A percentile compares a stretch with the other conserved stretches of the same genome.
Conservation (phyloP, 2,888 invertebrate genomes). For the Leucozona laternaria region DNA sequence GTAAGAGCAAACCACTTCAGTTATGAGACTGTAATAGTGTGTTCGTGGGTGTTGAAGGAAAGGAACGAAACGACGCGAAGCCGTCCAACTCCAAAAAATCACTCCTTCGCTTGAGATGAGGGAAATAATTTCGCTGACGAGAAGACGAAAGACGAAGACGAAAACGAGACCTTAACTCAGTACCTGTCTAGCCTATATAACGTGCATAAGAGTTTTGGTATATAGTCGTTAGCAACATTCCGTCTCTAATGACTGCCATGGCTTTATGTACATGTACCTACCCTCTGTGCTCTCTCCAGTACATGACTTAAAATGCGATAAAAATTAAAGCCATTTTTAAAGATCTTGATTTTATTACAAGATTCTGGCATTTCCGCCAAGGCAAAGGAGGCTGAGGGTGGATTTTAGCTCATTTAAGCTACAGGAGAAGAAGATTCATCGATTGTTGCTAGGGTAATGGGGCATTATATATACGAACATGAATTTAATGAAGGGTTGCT, state of each 20-base stretch:
- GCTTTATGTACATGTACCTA: neutral
- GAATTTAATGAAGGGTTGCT: conserved; percentile 55
- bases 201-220: conserved; percentile 67
- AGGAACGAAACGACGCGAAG: conserved; percentile 66
- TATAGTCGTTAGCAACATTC: conserved; percentile 42
- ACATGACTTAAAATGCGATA: conserved; percentile 19
- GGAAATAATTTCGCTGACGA: conserved; percentile 68
- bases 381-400: too few relatives aligned
- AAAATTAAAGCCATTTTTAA: conserved; percentile 67
- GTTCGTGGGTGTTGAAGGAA: conserved; percentile 63
- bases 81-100: conserved; percentile 42
- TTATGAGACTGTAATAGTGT: conserved; percentile 57
- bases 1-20: conserved; percentile 70
- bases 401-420: conserved; percentile 30
- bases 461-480: conserved; percentile 55
- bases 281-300: neutral
- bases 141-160: neutral
- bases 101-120: conserved; percentile 34
- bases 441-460: conserved; percentile 72
- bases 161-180: conserved; percentile 62
- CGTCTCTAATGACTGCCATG: conserved; percentile 63
- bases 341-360: conserved; percentile 8
- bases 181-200: conserved; percentile 74
- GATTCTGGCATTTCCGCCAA: neutral
- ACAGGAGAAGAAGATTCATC: conserved; percentile 56